Evolutionary conservation across 1,140 invertebrate genomes (phyloP).

Genomic region (Achatina immaculata): DNA sequence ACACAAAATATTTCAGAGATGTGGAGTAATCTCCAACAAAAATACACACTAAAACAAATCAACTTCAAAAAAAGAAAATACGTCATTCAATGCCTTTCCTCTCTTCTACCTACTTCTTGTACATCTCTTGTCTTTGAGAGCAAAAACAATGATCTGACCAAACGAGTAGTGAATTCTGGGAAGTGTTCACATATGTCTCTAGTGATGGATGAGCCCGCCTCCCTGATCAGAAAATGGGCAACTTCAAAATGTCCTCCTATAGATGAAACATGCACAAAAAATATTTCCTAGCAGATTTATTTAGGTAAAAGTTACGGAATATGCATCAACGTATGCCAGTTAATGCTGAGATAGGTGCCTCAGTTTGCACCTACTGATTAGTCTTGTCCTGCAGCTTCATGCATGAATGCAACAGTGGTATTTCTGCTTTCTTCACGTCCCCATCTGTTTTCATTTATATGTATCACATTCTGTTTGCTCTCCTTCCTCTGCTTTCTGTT

Average conservation of each 20-base stretch:
- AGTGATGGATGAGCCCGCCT: neutral
- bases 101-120: neutral
- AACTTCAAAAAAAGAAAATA: neutral
- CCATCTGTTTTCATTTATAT: too few species aligned
- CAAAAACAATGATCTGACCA: neutral
- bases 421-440: too few species aligned
- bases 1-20: neutral
- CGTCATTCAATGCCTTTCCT: neutral
- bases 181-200: slow-evolving; percentile 15
- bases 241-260: slow-evolving; percentile 19
- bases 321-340: too few species aligned
- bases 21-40: neutral
- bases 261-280: neutral
- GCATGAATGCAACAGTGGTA: too few species aligned
- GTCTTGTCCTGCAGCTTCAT: too few species aligned
- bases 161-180: neutral
- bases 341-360: too few species aligned
- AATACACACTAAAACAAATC: neutral
- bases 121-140: neutral
- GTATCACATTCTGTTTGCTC: too few species aligned
- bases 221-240: neutral
- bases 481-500: too few species aligned
- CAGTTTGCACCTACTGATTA: too few species aligned
- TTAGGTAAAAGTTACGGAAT: too few species aligned
- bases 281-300: too few species aligned